Evolutionary conservation across 2,888 invertebrate genomes (phyloP).

Genomic region (Drosophila parthenogenetica): DNA sequence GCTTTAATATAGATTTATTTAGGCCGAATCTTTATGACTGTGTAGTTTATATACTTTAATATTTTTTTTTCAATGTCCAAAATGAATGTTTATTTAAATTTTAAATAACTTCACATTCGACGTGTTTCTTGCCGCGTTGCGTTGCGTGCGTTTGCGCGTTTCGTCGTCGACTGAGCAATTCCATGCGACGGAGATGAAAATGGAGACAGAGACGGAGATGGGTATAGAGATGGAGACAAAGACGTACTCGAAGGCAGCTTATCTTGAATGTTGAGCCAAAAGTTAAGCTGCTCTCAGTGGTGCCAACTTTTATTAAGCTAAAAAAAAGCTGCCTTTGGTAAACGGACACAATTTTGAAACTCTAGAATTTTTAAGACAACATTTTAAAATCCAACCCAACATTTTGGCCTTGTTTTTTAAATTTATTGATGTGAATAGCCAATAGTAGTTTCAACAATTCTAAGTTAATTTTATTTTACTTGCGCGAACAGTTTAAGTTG

Average conservation of each 20-base stretch:
- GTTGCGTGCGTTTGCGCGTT: slow-evolving; percentile 74
- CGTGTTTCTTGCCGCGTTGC: slow-evolving; percentile 24
- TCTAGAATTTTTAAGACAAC: too few relatives aligned
- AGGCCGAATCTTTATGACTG: not conserved
- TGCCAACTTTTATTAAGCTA: too few relatives aligned
- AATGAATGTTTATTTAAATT: slow-evolving; percentile 13
- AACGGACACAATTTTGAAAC: too few relatives aligned
- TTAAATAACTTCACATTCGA: slow-evolving; percentile 23
- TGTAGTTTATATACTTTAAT: not conserved
- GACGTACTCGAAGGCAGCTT: slow-evolving; percentile 37
- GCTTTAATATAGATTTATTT: not conserved
- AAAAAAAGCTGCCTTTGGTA: too few relatives aligned
- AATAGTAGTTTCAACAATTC: too few relatives aligned
- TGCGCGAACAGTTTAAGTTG: too few relatives aligned
- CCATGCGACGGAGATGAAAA: slow-evolving; percentile 39
- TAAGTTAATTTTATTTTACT: too few relatives aligned
- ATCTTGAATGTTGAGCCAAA: slow-evolving; percentile 76
- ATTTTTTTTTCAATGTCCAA: too few relatives aligned
- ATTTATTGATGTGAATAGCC: too few relatives aligned
- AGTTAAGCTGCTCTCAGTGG: slow-evolving; percentile 20
- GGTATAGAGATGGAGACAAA: not conserved
- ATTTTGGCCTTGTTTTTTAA: too few relatives aligned
- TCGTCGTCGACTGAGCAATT: slow-evolving; percentile 63
- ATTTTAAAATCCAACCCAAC: too few relatives aligned
- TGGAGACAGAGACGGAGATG: slow-evolving; percentile 13